Conservation (phyloP, 2,888 invertebrate species). For the Plemyria rubiginata region DNA sequence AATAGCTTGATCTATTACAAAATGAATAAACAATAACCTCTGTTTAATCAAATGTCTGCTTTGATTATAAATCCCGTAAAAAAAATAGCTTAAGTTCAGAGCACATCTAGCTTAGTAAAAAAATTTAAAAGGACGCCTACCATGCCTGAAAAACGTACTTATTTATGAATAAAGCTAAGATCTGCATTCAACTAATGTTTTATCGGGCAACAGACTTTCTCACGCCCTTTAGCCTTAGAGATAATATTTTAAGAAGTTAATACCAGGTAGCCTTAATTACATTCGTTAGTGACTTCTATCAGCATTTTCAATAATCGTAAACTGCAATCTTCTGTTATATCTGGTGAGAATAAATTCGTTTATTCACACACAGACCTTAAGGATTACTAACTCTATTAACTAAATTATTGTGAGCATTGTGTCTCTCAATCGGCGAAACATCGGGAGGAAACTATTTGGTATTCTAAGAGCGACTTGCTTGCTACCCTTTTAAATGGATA, state of each 20-base stretch:
- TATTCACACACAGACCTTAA: constrained; percentile 56
- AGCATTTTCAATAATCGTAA: constrained; percentile 74
- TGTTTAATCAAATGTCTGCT: no score
- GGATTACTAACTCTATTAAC: constrained; percentile 19
- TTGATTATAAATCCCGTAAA: no score
- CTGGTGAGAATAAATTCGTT: constrained; percentile 62
- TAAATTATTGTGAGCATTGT: no score
- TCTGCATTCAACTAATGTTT: background rate
- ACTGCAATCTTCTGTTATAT: constrained; percentile 68
- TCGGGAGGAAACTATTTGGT: no score
- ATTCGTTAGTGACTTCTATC: constrained; percentile 64
- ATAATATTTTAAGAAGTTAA: constrained; percentile 29
- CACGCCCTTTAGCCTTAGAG: constrained; percentile 3
- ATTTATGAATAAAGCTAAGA: background rate
- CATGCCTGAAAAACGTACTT: background rate
- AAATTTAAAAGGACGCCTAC: constrained; percentile 2
- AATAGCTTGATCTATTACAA: no score
- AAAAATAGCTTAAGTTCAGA: no score
- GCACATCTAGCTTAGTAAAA: no score
- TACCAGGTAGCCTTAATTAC: constrained; percentile 62
- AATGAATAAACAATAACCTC: no score
- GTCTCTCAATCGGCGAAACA: no score
- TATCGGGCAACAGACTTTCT: constrained; percentile 6
- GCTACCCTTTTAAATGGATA: no score
- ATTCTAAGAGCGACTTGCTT: no score